Evolutionary conservation across 2,888 invertebrate genomes (phyloP), one percentile per base, ranked within the genome.

Genomic region (Hyles lineata): DNA sequence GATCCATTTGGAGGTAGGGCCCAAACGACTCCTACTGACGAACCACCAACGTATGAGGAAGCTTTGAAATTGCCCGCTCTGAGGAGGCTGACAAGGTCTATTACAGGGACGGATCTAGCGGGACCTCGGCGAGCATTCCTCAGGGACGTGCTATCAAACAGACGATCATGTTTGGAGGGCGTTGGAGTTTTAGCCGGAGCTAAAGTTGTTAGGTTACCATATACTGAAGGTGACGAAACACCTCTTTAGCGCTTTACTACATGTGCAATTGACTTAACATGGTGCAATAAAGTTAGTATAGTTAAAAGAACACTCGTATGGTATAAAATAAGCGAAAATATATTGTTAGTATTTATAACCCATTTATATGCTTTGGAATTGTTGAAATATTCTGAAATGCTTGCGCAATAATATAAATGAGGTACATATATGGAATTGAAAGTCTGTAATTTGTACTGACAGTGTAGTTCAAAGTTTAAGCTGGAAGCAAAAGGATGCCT

Each of bases 21-120:
- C 9, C 92, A 94, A 74, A 95, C 95, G 0, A 95, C 96, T 5
- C 95, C 95, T 0, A 95, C 95, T 32, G 95, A 95, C 73, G 95
- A 95, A 74, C 95, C 96, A 0, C 96, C 96, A 2, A 92, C 96
- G 35, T 96, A 96, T 79, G 96, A 96, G 84, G 96, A 96, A 80
- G 96, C 96, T 0, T 88, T 97, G 52, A 95, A 95, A 81, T 92
- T 96, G 76, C 96, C 96, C 23, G 95, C 95, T 0, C 85, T 96
- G 19, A 92, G 95, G 59, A 93, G 95, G 78, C 87, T 96, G 63
- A 95, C 96, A 7, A 91, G 96, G 77, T 96, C 96, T 3, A 93
- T 96, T 70, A 96, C 96, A 0, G 96, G 96, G 35, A 95, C 95
- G 61, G 95, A 95, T 77, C 85, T 95, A 73, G 93, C 90, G n/a